Evolutionary conservation across 2,888 invertebrate species (phyloP).

Genomic region (Carterocephalus palaemon): DNA sequence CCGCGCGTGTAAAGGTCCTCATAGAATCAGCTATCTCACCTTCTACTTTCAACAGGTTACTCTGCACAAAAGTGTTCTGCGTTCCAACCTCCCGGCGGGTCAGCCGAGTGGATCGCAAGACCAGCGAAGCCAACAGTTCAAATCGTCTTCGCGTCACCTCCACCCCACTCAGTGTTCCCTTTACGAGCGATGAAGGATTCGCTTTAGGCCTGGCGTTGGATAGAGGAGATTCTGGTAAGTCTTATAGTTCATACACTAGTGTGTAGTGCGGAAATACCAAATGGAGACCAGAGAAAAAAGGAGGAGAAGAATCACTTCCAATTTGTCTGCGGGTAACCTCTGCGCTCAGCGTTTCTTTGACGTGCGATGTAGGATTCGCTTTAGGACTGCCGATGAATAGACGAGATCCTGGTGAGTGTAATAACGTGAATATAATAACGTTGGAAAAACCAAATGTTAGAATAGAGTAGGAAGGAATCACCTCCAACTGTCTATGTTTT

Average conservation of each 20-base stretch:
- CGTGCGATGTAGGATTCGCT: slow-evolving; percentile 61
- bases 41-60: slow-evolving; percentile 47
- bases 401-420: slow-evolving; percentile 64
- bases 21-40: too few species aligned
- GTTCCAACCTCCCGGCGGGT: slow-evolving; percentile 65
- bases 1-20: too few species aligned
- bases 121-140: slow-evolving; percentile 39
- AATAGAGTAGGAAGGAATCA: too few species aligned
- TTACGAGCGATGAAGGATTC: slow-evolving; percentile 57
- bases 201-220: slow-evolving; percentile 67
- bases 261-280: too few species aligned
- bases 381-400: slow-evolving; percentile 67
- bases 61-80: slow-evolving; percentile 82
- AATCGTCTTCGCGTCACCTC: slow-evolving; percentile 41
- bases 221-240: slow-evolving; percentile 69
- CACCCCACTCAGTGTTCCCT: slow-evolving; percentile 57
- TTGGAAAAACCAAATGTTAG: too few species aligned
- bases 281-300: too few species aligned
- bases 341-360: slow-evolving; percentile 54
- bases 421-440: not conserved
- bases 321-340: slow-evolving; percentile 41
- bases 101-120: slow-evolving; percentile 49
- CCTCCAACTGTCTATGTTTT: too few species aligned
- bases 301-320: too few species aligned
- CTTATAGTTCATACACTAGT: not conserved